Conservation (phyloP, 2,113 vertebrate genomes). For the Casuarius casuarius region DNA sequence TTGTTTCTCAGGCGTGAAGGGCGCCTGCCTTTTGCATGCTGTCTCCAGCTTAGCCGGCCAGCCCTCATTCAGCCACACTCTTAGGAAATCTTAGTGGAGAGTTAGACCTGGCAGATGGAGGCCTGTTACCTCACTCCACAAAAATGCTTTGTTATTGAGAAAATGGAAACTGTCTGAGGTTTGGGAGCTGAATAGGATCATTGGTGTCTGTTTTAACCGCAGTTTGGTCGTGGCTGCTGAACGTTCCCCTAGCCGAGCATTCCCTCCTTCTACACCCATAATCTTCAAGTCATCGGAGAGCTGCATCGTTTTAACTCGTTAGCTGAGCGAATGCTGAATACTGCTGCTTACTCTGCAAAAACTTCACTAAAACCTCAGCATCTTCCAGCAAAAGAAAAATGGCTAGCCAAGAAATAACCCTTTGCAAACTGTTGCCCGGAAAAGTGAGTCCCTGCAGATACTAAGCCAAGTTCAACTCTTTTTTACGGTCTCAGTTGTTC, state of each 20-base stretch:
- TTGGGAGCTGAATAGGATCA: slow-evolving; percentile 72
- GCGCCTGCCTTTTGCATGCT: background rate
- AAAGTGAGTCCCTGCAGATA: background rate
- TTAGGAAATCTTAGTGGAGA: slow-evolving; percentile 54
- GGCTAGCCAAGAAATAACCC: slow-evolving; percentile 25
- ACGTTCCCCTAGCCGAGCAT: slow-evolving; percentile 31
- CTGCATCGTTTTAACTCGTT: slow-evolving; percentile 32
- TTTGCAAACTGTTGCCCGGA: background rate
- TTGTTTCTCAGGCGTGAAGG: background rate
- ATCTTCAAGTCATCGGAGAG: slow-evolving; percentile 42
- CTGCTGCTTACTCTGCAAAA: slow-evolving; percentile 16
- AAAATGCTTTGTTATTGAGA: slow-evolving; percentile 86
- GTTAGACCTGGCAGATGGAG: slow-evolving; percentile 74
- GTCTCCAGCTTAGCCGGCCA: background rate
- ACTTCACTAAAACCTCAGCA: background rate
- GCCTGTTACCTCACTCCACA: slow-evolving; percentile 81
- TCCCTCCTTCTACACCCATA: slow-evolving; percentile 61
- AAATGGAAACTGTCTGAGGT: slow-evolving; percentile 85
- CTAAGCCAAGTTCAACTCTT: background rate
- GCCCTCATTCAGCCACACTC: background rate
- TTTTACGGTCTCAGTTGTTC: background rate
- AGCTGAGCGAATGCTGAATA: background rate
- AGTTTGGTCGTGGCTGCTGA: slow-evolving; percentile 43
- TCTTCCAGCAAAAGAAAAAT: slow-evolving; percentile 27
- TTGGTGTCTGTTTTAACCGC: slow-evolving; percentile 74